Percentiles rank a stretch among this genome's conserved stretches.
These are phyloP conservation scores for Menura novaehollandiae DNA, from an alignment of 2,113 vertebrate genomes.

Conservation along the genomic window DNA sequence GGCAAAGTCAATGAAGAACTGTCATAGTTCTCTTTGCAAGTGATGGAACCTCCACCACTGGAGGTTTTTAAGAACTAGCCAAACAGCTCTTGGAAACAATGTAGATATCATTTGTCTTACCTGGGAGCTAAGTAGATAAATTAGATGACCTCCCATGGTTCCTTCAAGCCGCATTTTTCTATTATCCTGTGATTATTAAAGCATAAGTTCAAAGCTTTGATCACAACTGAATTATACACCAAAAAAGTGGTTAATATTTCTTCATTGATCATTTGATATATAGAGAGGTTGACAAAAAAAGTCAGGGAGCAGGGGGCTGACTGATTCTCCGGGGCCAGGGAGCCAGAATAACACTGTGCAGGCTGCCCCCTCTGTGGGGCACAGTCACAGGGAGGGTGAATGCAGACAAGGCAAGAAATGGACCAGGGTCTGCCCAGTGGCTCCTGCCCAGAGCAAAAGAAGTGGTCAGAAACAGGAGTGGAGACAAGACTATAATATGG, in stretches of 20 bases:
- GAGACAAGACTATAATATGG: background rate
- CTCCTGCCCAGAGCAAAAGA: background rate
- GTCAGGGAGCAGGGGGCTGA: background rate
- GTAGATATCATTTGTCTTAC: background rate
- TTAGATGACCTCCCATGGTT: background rate
- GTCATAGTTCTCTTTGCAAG: background rate
- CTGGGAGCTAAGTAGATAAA: background rate
- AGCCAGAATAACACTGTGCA: background rate
- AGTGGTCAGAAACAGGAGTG: background rate
- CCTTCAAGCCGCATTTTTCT: background rate
- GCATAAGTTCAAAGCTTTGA: background rate
- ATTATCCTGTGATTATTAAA: background rate
- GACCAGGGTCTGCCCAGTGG: background rate
- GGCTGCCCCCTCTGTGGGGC: background rate
- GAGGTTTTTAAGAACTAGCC: background rate
- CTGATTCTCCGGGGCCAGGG: background rate
- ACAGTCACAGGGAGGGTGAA: background rate
- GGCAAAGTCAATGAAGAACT: background rate
- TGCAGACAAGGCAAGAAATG: background rate
- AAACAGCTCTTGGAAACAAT: background rate
- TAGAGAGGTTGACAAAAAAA: background rate
- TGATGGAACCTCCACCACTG: background rate
- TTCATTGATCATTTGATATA: background rate
- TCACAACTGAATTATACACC: background rate
- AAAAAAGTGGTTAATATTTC: background rate